Evolutionary conservation across 2,113 vertebrate genomes (phyloP).

Genomic region (Hypanus sabinus): DNA sequence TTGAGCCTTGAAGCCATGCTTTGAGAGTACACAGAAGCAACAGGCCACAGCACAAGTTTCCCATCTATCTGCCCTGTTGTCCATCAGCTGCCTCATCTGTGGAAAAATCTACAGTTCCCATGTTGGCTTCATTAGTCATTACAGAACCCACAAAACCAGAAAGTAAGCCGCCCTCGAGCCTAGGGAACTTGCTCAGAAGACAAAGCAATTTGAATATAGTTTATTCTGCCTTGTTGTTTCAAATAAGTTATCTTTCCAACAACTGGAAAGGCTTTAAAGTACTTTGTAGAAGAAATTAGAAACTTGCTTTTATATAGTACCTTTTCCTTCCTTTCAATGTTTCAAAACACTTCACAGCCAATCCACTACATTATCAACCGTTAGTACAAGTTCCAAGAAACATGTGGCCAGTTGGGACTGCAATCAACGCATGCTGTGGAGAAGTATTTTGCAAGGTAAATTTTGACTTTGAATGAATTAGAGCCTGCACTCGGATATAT

Average conservation of each 20-base stretch:
- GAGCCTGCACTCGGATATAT: neutral
- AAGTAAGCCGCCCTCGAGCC: too few relatives aligned
- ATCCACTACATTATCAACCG: neutral
- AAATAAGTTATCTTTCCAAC: neutral
- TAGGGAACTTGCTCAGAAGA: too few relatives aligned
- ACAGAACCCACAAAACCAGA: too few relatives aligned
- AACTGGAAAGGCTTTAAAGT: neutral
- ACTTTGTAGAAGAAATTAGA: neutral
- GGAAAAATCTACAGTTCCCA: too few relatives aligned
- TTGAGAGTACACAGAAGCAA: too few relatives aligned
- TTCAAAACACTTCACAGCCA: neutral
- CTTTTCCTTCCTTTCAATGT: neutral
- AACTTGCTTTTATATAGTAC: neutral
- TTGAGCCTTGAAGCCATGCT: too few relatives aligned
- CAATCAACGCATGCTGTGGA: neutral
- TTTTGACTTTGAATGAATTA: neutral
- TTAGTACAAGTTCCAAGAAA: neutral
- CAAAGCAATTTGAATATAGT: neutral
- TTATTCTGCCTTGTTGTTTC: neutral
- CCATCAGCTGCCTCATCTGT: too few relatives aligned
- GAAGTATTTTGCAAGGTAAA: neutral
- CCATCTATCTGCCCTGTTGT: too few relatives aligned
- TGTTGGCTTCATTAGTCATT: too few relatives aligned
- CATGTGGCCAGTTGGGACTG: neutral
- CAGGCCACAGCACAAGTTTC: too few relatives aligned